phyloP scores from a whole-genome alignment of 2,888 invertebrate genomes.

The Microchrysa polita region DNA sequence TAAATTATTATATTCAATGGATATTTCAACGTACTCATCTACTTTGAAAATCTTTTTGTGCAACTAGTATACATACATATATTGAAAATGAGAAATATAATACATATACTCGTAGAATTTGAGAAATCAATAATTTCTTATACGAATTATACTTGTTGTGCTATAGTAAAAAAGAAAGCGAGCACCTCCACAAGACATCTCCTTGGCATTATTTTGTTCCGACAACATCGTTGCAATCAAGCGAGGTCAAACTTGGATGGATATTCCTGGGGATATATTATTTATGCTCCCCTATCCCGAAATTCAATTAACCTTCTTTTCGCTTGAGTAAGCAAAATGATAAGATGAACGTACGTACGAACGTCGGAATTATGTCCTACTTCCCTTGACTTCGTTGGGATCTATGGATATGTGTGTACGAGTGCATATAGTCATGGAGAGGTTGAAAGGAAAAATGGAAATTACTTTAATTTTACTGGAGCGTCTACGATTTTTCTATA shows the following conservation, averaged over 20 bases:
- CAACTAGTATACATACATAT: no score
- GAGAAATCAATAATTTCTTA: no score
- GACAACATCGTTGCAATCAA: constrained; percentile 17
- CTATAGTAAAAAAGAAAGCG: no score
- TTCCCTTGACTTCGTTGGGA: not conserved
- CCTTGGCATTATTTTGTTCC: not conserved
- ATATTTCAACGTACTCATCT: no score
- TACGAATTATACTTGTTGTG: no score
- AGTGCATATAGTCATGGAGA: not conserved
- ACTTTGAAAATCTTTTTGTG: no score
- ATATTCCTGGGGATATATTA: constrained; percentile 30
- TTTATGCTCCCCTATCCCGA: constrained; percentile 43
- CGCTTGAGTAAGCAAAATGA: constrained; percentile 42
- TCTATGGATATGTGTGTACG: not conserved
- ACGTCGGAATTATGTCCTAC: constrained; percentile 11
- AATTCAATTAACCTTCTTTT: constrained; percentile 45
- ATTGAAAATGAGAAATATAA: no score
- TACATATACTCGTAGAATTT: no score
- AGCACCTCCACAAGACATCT: not conserved
- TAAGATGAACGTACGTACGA: constrained; percentile 26
- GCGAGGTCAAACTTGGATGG: not conserved
- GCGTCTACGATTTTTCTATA: no score
- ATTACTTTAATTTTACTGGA: constrained; percentile 16
- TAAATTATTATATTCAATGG: no score
- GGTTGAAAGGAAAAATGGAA: constrained; percentile 13